Conservation (phyloP, 2,113 vertebrate species). For the Jaculus jaculus region DNA sequence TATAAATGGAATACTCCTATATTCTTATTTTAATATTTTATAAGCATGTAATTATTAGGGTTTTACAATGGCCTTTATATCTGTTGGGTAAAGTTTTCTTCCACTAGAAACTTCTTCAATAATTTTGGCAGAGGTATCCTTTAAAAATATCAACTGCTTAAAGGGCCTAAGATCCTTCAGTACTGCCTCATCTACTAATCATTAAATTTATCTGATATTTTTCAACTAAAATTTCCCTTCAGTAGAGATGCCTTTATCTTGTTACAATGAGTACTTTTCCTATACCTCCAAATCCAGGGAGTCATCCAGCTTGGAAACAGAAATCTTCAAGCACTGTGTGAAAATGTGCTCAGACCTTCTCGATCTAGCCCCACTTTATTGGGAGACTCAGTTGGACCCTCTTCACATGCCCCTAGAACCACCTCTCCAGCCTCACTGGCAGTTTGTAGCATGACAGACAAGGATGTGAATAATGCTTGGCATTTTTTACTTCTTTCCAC, state of each 20-base stretch:
- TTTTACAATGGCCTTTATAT: neutral
- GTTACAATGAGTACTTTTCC: neutral
- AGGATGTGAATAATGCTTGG: neutral
- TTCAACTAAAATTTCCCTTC: neutral
- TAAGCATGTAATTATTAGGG: neutral
- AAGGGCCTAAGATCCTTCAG: neutral
- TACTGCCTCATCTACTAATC: neutral
- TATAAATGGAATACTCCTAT: neutral
- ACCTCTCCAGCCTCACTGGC: neutral
- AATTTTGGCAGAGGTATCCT: neutral
- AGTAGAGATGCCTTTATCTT: neutral
- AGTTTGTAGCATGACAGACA: neutral
- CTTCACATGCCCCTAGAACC: neutral
- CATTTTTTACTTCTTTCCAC: neutral
- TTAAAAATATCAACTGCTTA: neutral
- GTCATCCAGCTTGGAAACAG: constrained; percentile 3
- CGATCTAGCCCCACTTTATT: neutral
- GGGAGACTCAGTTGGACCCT: neutral
- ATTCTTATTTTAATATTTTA: neutral
- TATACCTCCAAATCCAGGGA: neutral
- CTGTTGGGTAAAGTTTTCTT: neutral
- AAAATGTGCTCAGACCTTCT: neutral
- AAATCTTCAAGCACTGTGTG: neutral
- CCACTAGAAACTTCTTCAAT: neutral
- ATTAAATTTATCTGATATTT: neutral